phyloP scores from a whole-genome alignment of 2,797 vertebrate genomes.

The Myotis vivesi region DNA sequence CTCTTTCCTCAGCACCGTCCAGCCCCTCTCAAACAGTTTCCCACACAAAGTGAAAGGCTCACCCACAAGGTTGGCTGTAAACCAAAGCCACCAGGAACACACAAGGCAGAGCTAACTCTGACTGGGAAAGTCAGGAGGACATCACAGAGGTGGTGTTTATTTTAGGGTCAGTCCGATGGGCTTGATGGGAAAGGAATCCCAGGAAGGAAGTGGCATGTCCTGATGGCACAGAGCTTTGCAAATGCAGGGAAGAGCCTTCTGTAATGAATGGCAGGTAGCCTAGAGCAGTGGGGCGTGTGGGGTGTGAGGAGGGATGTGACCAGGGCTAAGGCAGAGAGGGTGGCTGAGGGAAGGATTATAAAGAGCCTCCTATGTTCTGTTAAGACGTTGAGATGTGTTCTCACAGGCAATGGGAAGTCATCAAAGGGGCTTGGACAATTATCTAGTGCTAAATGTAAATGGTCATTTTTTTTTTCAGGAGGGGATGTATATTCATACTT shows the following conservation, averaged over 20 bases:
- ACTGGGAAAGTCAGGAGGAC: not conserved
- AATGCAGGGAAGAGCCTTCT: not conserved
- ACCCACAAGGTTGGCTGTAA: not conserved
- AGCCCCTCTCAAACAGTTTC: not conserved
- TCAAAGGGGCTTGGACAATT: not conserved
- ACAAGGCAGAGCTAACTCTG: not conserved
- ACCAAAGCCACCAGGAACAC: not conserved
- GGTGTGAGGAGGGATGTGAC: too few relatives aligned
- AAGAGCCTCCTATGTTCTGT: not conserved
- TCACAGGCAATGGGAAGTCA: not conserved
- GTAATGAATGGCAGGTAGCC: not conserved
- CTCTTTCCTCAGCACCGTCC: not conserved
- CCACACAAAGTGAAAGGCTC: not conserved
- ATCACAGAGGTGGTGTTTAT: not conserved
- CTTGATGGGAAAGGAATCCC: not conserved
- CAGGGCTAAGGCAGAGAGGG: not conserved
- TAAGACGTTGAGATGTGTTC: not conserved
- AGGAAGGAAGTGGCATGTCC: not conserved
- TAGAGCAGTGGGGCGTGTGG: not conserved
- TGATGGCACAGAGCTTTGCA: not conserved
- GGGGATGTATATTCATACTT: conserved; percentile 1
- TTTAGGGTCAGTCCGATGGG: not conserved
- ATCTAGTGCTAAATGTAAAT: conserved; percentile 39
- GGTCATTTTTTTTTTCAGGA: not conserved
- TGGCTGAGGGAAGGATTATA: not conserved